phyloP scores from a whole-genome alignment of 2,888 invertebrate genomes.

The Parelbella ahira region DNA sequence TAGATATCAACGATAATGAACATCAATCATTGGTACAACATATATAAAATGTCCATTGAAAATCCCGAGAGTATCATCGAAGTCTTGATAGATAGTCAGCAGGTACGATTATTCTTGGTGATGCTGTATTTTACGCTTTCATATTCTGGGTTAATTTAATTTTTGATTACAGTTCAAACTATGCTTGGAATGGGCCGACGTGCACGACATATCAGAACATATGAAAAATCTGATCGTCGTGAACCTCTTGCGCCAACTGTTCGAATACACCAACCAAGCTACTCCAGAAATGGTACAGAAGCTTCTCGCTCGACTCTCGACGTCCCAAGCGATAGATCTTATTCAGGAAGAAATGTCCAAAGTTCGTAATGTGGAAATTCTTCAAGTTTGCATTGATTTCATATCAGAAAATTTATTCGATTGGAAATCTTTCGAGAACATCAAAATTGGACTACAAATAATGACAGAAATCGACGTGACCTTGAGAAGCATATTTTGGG shows the following conservation, averaged over 20 bases:
- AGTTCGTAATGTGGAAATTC: constrained; percentile 81
- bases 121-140: background rate
- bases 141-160: background rate
- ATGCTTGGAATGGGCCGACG: constrained; percentile 85
- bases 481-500: constrained; percentile 82
- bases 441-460: constrained; percentile 85
- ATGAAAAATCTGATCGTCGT: constrained; percentile 76
- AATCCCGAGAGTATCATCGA: constrained; percentile 78
- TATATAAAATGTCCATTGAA: constrained; percentile 77
- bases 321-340: constrained; percentile 79
- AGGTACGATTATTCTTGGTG: constrained; percentile 45
- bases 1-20: constrained; percentile 80
- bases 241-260: constrained; percentile 77
- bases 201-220: constrained; percentile 80
- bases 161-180: constrained; percentile 79
- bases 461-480: constrained; percentile 80
- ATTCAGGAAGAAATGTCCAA: constrained; percentile 83
- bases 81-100: constrained; percentile 76
- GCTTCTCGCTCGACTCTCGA: constrained; percentile 82
- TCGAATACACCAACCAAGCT: constrained; percentile 73
- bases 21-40: constrained; percentile 80
- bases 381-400: constrained; percentile 84
- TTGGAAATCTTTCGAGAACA: constrained; percentile 79
- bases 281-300: constrained; percentile 67
- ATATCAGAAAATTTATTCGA: constrained; percentile 76